Evolutionary conservation across 2,888 invertebrate species (phyloP).

Genomic region (Dasysyrphus albostriatus): DNA sequence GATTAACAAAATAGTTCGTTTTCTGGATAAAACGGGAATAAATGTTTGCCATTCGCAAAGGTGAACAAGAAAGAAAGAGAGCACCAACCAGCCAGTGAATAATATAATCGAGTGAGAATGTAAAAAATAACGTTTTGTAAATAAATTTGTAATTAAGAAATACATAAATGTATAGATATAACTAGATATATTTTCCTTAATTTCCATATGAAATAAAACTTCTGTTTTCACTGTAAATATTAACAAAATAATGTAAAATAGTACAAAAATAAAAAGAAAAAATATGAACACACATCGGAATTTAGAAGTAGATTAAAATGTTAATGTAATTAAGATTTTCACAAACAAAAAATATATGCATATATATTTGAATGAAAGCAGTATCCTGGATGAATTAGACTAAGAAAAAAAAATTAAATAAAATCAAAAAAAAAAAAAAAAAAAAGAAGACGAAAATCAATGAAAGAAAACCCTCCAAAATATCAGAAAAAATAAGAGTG

Average conservation of each 20-base stretch:
- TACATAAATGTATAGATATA: constrained; percentile 44
- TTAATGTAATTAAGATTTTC: constrained; percentile 47
- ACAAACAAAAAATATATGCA: constrained; percentile 22
- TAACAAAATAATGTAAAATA: constrained; percentile 70
- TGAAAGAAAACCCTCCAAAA: constrained; percentile 72
- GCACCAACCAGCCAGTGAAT: constrained; percentile 42
- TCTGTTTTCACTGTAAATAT: constrained; percentile 64
- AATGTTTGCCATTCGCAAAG: constrained; percentile 22
- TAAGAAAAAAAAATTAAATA: constrained; percentile 38
- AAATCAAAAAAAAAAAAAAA: constrained; percentile 16
- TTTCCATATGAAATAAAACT: constrained; percentile 48
- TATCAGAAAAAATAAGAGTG: constrained; percentile 11
- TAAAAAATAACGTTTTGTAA: constrained; percentile 37
- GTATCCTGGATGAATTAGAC: constrained; percentile 45
- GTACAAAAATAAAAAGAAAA: constrained; percentile 61
- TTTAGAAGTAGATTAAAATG: constrained; percentile 44
- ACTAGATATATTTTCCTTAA: constrained; percentile 41
- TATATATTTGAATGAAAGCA: neutral
- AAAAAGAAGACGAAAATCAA: constrained; percentile 26
- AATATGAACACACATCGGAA: constrained; percentile 64
- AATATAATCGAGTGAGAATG: constrained; percentile 53
- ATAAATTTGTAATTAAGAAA: constrained; percentile 60
- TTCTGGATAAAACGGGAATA: constrained; percentile 1
- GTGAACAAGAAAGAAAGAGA: constrained; percentile 37
- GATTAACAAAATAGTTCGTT: constrained; percentile 1